A percentile compares a stretch with the other conserved stretches of the same genome.
Evolutionary conservation across 2,888 invertebrate species (phyloP).

Genomic region (Acholoe squamosa): DNA sequence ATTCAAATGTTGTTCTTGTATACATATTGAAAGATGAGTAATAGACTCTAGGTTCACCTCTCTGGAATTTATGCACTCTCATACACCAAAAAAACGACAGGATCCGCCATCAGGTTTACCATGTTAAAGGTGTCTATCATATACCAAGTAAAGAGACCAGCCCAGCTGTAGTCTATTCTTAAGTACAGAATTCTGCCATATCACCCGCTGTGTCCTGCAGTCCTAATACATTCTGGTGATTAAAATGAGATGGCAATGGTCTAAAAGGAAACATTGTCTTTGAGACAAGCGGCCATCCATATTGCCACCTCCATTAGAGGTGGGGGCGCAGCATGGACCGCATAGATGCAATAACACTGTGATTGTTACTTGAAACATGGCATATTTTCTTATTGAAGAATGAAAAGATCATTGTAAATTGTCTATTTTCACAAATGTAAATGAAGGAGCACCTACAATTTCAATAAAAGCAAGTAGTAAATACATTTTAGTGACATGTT

Average conservation of each 20-base stretch:
- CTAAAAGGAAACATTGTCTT: neutral
- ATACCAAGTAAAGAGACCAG: no score
- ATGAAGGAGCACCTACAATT: constrained; percentile 62
- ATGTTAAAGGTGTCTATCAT: no score
- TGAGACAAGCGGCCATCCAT: neutral
- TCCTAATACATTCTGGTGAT: neutral
- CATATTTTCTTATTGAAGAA: constrained; percentile 61
- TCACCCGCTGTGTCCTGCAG: neutral
- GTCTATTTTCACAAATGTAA: constrained; percentile 62
- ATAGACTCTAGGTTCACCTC: no score
- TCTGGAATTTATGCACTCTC: no score
- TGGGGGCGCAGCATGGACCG: constrained; percentile 20
- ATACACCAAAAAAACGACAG: no score
- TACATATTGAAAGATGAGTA: no score
- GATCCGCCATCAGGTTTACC: no score
- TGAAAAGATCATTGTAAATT: constrained; percentile 59
- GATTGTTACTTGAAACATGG: constrained; percentile 61
- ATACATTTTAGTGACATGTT: constrained; percentile 16
- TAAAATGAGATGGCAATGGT: neutral
- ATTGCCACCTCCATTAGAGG: neutral
- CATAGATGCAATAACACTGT: constrained; percentile 61
- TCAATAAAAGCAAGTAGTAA: constrained; percentile 62
- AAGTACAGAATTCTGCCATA: no score
- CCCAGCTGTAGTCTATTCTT: no score
- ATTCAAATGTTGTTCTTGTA: no score